phyloP scores from a whole-genome alignment of 2,797 vertebrate genomes.

The Danio jaintianensis region DNA sequence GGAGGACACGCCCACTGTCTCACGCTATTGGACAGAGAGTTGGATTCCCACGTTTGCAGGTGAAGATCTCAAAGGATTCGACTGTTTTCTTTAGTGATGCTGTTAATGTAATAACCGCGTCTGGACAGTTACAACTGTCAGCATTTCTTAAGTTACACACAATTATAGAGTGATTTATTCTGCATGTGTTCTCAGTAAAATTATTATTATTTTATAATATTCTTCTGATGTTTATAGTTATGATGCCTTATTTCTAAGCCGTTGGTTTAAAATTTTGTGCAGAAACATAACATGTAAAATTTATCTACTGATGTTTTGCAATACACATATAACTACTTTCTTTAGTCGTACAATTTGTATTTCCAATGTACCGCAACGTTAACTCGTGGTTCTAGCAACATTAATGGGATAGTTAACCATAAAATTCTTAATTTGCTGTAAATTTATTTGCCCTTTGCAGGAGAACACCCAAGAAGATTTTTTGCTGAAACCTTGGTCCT shows the following conservation, averaged over 20 bases:
- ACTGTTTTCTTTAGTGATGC: neutral
- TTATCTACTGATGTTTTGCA: neutral
- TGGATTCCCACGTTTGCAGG: slow-evolving; percentile 14
- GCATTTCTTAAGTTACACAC: neutral
- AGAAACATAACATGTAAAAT: neutral
- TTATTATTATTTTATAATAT: neutral
- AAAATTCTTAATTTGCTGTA: no score
- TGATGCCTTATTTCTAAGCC: neutral
- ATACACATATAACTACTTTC: neutral
- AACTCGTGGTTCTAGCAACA: neutral
- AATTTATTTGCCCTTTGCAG: no score
- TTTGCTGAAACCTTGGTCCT: no score
- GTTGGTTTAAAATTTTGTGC: no score
- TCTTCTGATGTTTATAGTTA: neutral
- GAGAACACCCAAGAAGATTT: no score
- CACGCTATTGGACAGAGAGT: slow-evolving; percentile 66
- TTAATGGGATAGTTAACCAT: neutral
- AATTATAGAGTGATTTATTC: neutral
- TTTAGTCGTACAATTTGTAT: neutral
- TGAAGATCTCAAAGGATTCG: neutral
- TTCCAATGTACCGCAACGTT: neutral
- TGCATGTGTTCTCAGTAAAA: neutral
- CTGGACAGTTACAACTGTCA: neutral
- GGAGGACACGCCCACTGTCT: slow-evolving; percentile 70
- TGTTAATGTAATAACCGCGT: neutral